Conservation (phyloP, 2,888 invertebrate species). For the Cephus pulcher region DNA sequence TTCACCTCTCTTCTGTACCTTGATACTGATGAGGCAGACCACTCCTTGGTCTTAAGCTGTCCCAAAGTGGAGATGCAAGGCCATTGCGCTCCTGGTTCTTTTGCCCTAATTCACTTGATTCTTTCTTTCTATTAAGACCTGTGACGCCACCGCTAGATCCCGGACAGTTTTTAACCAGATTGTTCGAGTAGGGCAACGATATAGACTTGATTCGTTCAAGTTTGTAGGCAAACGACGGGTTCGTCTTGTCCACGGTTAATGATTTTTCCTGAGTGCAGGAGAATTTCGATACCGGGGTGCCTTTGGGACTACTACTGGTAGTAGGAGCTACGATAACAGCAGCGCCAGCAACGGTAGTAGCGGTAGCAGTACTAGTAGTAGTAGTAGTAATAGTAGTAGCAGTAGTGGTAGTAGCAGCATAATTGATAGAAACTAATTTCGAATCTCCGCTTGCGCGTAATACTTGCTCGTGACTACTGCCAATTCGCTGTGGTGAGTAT, state of each 20-base stretch:
- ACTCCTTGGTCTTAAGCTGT: constrained; percentile 56
- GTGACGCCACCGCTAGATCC: constrained; percentile 28
- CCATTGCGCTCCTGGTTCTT: constrained; percentile 49
- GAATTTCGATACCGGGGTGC: constrained; percentile 17
- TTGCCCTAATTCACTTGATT: constrained; percentile 36
- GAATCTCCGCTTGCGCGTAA: constrained; percentile 44
- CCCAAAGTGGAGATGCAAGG: constrained; percentile 53
- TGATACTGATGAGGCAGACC: constrained; percentile 61
- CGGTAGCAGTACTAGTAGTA: neutral
- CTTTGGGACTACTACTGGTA: constrained; percentile 35
- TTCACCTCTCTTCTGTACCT: constrained; percentile 61
- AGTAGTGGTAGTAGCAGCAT: neutral
- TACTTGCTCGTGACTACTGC: constrained; percentile 44
- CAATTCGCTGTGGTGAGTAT: constrained; percentile 45
- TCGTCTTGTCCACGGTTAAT: constrained; percentile 42
- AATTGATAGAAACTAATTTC: constrained; percentile 27
- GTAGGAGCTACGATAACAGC: neutral
- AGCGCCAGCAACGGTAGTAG: neutral
- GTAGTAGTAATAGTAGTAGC: neutral
- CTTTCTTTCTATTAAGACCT: constrained; percentile 41
- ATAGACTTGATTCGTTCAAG: constrained; percentile 53
- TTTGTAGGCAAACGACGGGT: constrained; percentile 45
- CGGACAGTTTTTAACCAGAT: constrained; percentile 27
- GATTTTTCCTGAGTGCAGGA: constrained; percentile 44
- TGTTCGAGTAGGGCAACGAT: constrained; percentile 51